phyloP scores from a whole-genome alignment of 2,113 vertebrate species.

The Platanista minor region DNA sequence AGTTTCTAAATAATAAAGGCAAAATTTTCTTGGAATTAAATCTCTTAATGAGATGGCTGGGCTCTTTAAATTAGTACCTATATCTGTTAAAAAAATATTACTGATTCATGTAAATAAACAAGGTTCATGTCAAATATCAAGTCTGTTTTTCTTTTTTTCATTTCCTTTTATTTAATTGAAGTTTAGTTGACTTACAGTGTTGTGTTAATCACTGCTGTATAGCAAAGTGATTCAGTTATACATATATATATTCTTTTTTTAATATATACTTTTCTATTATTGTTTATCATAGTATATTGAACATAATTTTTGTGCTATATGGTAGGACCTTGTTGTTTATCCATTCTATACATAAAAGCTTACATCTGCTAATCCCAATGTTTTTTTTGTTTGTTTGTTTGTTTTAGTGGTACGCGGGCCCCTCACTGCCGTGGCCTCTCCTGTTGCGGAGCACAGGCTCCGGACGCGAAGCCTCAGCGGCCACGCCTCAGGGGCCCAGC shows the following conservation, averaged over 20 bases:
- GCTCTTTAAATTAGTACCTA: neutral
- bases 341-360: neutral
- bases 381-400: too few relatives aligned
- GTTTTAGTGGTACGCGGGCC: too few relatives aligned
- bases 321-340: neutral
- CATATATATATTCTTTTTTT: neutral
- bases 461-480: too few relatives aligned
- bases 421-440: too few relatives aligned
- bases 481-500: too few relatives aligned
- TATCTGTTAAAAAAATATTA: neutral
- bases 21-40: neutral
- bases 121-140: neutral
- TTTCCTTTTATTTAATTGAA: neutral
- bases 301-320: neutral
- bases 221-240: neutral
- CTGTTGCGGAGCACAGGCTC: too few relatives aligned
- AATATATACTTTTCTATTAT: neutral
- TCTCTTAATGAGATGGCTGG: neutral
- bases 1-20: neutral
- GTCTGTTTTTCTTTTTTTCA: neutral
- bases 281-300: neutral
- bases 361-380: neutral
- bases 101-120: neutral
- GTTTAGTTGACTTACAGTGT: neutral
- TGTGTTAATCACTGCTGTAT: neutral